Base-by-base conservation (phyloP, 2,888 invertebrate genomes). In the Synanthedon vespiformis region DNA sequence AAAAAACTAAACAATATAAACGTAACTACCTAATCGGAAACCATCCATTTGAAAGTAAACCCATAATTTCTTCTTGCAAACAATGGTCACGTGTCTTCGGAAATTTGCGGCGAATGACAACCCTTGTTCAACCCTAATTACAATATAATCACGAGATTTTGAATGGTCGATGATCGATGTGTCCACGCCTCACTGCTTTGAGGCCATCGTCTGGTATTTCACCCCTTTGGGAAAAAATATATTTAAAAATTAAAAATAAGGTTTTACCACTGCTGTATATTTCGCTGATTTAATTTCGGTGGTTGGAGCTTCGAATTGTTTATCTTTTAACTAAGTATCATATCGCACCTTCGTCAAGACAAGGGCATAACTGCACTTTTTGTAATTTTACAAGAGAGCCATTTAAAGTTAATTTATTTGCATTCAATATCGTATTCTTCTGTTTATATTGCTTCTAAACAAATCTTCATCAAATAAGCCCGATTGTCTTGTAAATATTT, bases 81-180 rank as follows among this genome's bases (percentile, higher is more conserved):
- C 77, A 79, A 79, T 67, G 59, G 70, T 41, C 81, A 79, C 80
- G 80, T 78, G 80, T 52, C 65, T 48, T 16, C 18, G 18, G 16
- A 48, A 48, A 48, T 48, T 48, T 48, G 48, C 22, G 48, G 44
- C 14, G 34, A 44, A 3, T 48, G 16, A 16, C 16, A 48, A 12
- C 59, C 57, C 56, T 51, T 55, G 56, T 53, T 51, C 53, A 50
- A 50, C 51, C 52, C 53, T 66, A 65, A 70, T 70, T 70, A 66
- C 58, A 59, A 62, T 59, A 61, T 67, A 67, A 69, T 69, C 58
- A 52, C 49, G 55, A 48, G n/a, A 44, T n/a, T 22, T 48, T 13
- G 16, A 18, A 16, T 16, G 48, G 12, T 14, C 22, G 5, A 48
- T 48, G 48, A 48, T 48, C 14, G 48, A 48, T 48, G 13, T 13